These are phyloP conservation scores for Lutraria lutraria DNA, from an alignment of 2,888 invertebrate genomes.

Conservation along the genomic window DNA sequence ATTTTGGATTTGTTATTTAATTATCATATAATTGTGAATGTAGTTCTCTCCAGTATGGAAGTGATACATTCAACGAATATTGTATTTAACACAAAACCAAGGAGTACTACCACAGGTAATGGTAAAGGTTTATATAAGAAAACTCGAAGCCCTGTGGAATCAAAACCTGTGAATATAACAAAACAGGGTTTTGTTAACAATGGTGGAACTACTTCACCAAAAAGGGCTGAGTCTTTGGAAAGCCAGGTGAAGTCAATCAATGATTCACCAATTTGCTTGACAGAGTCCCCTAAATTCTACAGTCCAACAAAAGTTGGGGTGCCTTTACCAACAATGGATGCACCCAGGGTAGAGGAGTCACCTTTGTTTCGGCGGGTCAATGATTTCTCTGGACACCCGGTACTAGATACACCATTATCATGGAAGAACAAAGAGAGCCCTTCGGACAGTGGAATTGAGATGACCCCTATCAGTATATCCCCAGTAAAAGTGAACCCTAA, in stretches of 20 bases:
- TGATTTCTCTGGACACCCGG: not conserved
- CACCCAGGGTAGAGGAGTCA: slow-evolving; percentile 25
- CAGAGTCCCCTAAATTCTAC: not conserved
- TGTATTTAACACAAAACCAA: slow-evolving; percentile 45
- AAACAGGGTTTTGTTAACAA: not conserved
- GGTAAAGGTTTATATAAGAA: slow-evolving; percentile 15
- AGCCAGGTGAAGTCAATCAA: not conserved
- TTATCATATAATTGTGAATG: not conserved
- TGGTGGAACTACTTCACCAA: not conserved
- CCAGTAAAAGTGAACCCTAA: slow-evolving; percentile 65
- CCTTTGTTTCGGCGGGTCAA: slow-evolving; percentile 21
- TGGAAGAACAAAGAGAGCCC: slow-evolving; percentile 56
- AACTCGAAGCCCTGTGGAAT: slow-evolving; percentile 26
- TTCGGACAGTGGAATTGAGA: slow-evolving; percentile 64
- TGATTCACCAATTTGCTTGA: not conserved
- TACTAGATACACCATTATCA: slow-evolving; percentile 41
- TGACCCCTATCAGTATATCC: slow-evolving; percentile 56
- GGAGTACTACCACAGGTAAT: slow-evolving; percentile 3
- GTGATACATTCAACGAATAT: slow-evolving; percentile 61
- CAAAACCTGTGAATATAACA: not conserved
- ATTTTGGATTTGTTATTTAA: not conserved
- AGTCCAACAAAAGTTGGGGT: slow-evolving; percentile 8
- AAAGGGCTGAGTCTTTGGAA: not conserved
- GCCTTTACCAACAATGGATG: not conserved
- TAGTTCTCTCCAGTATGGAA: slow-evolving; percentile 41